A percentile compares a stretch with the other conserved stretches of the same genome.
These are phyloP conservation scores for Eupithecia pulchellata DNA, from an alignment of 2,888 invertebrate genomes.

Conservation along the genomic window DNA sequence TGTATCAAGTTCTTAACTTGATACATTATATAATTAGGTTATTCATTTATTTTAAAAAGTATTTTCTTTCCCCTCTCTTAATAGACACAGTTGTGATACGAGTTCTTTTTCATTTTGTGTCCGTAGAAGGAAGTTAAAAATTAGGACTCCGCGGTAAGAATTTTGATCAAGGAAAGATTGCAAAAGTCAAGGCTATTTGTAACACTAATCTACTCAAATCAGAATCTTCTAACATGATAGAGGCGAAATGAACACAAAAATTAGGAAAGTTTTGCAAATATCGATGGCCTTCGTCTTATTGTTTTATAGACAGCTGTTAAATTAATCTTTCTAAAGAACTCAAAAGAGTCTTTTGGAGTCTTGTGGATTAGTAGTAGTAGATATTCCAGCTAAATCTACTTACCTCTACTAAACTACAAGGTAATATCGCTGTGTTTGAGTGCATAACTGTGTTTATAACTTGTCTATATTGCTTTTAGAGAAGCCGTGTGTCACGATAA, in stretches of 20 bases:
- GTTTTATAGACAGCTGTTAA: not conserved
- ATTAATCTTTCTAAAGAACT: not conserved
- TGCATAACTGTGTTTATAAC: no score
- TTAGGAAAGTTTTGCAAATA: no score
- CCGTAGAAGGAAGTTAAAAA: not conserved
- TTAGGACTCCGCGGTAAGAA: not conserved
- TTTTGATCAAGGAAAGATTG: not conserved
- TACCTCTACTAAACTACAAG: not conserved
- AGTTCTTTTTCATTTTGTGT: slow-evolving; percentile 23
- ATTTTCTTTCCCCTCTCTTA: slow-evolving; percentile 15
- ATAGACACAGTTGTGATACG: slow-evolving; percentile 27
- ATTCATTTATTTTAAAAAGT: slow-evolving; percentile 2
- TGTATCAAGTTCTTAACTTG: no score
- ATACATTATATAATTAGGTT: not conserved
- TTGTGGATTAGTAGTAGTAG: not conserved
- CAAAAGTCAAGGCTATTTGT: not conserved
- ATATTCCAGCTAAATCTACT: not conserved
- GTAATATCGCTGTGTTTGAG: no score
- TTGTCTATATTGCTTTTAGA: no score
- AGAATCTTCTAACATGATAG: not conserved
- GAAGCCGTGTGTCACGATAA: no score
- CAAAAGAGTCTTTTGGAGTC: not conserved
- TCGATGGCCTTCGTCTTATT: no score
- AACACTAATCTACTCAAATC: not conserved
- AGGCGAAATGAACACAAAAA: no score